These are phyloP conservation scores for Micropoecilia bifurca DNA, from an alignment of 2,797 vertebrate species.

Conservation along the genomic window DNA sequence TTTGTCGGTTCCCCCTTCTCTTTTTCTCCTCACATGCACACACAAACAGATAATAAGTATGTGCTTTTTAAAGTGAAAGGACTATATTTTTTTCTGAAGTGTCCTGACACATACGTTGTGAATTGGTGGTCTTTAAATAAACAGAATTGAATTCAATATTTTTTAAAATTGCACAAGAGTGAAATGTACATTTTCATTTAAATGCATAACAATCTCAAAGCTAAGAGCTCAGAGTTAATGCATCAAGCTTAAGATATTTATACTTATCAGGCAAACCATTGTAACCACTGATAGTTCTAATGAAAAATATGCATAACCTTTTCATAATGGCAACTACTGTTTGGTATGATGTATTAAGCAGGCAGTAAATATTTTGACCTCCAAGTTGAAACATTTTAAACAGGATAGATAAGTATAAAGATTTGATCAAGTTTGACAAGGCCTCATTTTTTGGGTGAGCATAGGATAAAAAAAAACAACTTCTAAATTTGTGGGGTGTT, in stretches of 20 bases:
- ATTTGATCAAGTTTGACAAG: not conserved
- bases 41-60: slow-evolving; percentile 10
- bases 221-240: slow-evolving; percentile 42
- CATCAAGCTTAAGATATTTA: slow-evolving; percentile 58
- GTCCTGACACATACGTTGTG: not conserved
- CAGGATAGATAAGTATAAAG: not conserved
- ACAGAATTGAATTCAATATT: slow-evolving; percentile 50
- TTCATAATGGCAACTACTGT: not conserved
- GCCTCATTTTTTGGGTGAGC: not conserved
- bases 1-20: slow-evolving; percentile 46
- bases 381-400: not conserved
- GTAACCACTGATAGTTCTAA: not conserved
- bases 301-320: not conserved
- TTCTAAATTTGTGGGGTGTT: not conserved
- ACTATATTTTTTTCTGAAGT: not conserved
- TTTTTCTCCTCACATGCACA: slow-evolving; percentile 26
- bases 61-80: not conserved
- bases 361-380: not conserved
- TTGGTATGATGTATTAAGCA: not conserved
- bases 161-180: slow-evolving; percentile 54
- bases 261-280: not conserved
- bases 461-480: not conserved
- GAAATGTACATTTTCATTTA: slow-evolving; percentile 11
- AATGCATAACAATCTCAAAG: slow-evolving; percentile 48
- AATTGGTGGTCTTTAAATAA: slow-evolving; percentile 35